These are phyloP conservation scores for Bombyx mandarina DNA, from an alignment of 1,140 invertebrate species.

Conservation along the genomic window DNA sequence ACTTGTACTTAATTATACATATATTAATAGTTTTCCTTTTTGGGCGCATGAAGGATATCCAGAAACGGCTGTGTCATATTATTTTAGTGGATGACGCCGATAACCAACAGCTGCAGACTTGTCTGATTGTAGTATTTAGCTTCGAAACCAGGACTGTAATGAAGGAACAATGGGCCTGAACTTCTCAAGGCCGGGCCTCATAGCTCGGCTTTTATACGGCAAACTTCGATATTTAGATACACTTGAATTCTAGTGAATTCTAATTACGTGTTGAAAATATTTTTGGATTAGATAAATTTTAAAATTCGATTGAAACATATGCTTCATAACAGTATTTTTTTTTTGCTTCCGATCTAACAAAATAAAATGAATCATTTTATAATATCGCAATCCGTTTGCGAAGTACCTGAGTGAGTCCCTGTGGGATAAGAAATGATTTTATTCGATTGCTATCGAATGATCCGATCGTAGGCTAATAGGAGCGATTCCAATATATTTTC, in stretches of 20 bases:
- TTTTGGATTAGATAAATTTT: too few relatives aligned
- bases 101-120: constrained; percentile 59
- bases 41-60: constrained; percentile 37
- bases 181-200: too few relatives aligned
- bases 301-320: too few relatives aligned
- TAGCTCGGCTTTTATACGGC: too few relatives aligned
- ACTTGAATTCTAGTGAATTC: too few relatives aligned
- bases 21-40: constrained; percentile 47
- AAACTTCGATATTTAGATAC: too few relatives aligned
- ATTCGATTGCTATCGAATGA: constrained; percentile 63
- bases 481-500: constrained; percentile 56
- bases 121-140: constrained; percentile 65
- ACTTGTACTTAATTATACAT: constrained; percentile 42
- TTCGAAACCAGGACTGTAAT: constrained; percentile 24
- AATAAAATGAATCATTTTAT: too few relatives aligned
- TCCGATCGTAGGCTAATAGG: constrained; percentile 62
- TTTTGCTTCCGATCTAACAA: too few relatives aligned
- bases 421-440: constrained; percentile 54
- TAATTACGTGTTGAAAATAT: too few relatives aligned
- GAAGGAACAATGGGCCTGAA: background rate
- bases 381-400: background rate
- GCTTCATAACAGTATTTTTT: too few relatives aligned
- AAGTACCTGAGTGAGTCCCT: constrained; percentile 3
- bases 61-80: constrained; percentile 68
- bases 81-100: constrained; percentile 66